Conservation (phyloP, 2,888 invertebrate genomes). For the Polyommatus iphigenia region DNA sequence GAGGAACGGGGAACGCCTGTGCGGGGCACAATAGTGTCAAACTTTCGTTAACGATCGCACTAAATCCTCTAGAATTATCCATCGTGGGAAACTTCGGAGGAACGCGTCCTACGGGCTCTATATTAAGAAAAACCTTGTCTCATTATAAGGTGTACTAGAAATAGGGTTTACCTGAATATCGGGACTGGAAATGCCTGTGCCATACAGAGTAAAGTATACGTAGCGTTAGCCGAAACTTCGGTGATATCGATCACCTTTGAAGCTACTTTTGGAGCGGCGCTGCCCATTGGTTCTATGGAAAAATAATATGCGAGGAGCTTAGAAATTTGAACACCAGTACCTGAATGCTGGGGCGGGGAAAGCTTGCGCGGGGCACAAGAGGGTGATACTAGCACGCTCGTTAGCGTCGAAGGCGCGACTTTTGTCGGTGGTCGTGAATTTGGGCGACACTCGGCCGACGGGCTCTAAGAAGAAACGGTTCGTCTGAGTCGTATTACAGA, state of each 20-base stretch:
- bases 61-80: constrained; percentile 82
- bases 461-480: constrained; percentile 79
- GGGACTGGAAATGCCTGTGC: constrained; percentile 85
- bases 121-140: constrained; percentile 40
- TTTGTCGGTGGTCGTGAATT: constrained; percentile 82
- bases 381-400: constrained; percentile 71
- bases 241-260: constrained; percentile 76
- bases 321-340: constrained; percentile 60
- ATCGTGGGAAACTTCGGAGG: constrained; percentile 86
- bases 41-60: constrained; percentile 74
- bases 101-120: constrained; percentile 82
- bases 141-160: constrained; percentile 26
- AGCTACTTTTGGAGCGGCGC: constrained; percentile 84
- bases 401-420: constrained; percentile 82
- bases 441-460: constrained; percentile 84
- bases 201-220: constrained; percentile 80
- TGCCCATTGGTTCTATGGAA: constrained; percentile 84
- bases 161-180: constrained; percentile 81
- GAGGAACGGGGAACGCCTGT: constrained; percentile 83
- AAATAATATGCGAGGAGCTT: constrained; percentile 43
- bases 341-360: constrained; percentile 85
- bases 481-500: constrained; percentile 34
- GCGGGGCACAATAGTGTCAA: constrained; percentile 85
- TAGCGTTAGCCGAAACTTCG: constrained; percentile 58
- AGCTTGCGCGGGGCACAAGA: constrained; percentile 88